Conservation (phyloP, 2,797 vertebrate species). For the Falco rusticolus region DNA sequence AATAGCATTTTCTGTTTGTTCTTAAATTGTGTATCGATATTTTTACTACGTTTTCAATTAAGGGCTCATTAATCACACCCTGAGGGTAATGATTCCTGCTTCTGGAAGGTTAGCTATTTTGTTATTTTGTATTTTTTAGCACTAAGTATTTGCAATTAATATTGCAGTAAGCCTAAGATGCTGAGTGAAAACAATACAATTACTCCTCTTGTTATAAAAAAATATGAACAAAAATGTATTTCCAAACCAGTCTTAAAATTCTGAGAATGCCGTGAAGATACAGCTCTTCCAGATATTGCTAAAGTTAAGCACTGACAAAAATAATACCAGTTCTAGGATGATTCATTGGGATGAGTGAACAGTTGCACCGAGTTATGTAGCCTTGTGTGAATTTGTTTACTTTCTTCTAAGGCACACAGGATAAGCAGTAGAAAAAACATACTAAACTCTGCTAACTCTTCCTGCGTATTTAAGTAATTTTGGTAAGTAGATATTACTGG, state of each 20-base stretch:
- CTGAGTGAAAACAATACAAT: background rate
- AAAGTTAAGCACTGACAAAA: background rate
- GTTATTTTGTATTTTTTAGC: background rate
- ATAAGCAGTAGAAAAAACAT: background rate
- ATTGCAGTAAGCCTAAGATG: background rate
- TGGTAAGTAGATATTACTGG: background rate
- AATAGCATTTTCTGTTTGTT: constrained; percentile 14
- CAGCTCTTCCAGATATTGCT: background rate
- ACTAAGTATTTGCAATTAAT: background rate
- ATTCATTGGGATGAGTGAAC: background rate
- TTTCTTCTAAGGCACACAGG: background rate
- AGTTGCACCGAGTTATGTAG: background rate
- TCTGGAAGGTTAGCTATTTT: background rate
- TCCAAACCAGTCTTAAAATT: background rate
- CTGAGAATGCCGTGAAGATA: background rate
- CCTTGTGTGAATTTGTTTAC: background rate
- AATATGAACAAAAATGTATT: background rate
- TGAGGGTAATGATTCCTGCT: background rate
- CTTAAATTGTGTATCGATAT: background rate
- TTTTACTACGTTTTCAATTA: constrained; percentile 10
- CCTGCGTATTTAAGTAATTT: background rate
- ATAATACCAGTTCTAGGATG: background rate
- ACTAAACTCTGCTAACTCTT: background rate
- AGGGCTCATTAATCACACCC: background rate
- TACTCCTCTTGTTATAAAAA: background rate